These are phyloP conservation scores for Stramonita haemastoma DNA, from an alignment of 2,888 invertebrate species.

Conservation along the genomic window DNA sequence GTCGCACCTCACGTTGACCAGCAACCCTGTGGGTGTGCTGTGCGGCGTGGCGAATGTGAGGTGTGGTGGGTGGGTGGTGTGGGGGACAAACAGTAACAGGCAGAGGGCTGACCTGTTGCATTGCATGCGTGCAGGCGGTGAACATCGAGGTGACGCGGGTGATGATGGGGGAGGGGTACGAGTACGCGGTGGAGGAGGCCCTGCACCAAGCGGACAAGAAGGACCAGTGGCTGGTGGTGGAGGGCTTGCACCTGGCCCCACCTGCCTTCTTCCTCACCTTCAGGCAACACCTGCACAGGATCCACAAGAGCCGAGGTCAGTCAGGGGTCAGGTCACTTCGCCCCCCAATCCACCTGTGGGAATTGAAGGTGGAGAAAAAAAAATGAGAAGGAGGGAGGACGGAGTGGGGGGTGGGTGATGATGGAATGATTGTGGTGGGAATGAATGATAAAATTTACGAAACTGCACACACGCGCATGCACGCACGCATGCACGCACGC, in stretches of 20 bases:
- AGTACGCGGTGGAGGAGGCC: constrained; percentile 64
- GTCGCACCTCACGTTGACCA: constrained; percentile 63
- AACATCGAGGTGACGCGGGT: constrained; percentile 61
- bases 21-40: constrained; percentile 65
- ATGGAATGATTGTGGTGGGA: no score
- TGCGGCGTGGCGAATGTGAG: constrained; percentile 68
- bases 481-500: no score
- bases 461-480: no score
- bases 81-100: no score
- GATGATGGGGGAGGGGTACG: constrained; percentile 68
- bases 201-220: constrained; percentile 71
- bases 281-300: constrained; percentile 65
- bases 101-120: no score
- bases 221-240: constrained; percentile 73
- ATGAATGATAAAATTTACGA: no score
- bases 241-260: constrained; percentile 71
- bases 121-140: constrained; percentile 43
- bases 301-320: constrained; percentile 63
- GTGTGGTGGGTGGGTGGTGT: not conserved
- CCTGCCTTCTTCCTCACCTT: constrained; percentile 63
- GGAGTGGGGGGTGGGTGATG: no score
- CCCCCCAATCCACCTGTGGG: no score
- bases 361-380: no score
- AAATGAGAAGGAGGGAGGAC: no score
- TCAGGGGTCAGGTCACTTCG: not conserved